Conservation (phyloP, 2,888 invertebrate genomes). For the Cheilosia urbana region DNA sequence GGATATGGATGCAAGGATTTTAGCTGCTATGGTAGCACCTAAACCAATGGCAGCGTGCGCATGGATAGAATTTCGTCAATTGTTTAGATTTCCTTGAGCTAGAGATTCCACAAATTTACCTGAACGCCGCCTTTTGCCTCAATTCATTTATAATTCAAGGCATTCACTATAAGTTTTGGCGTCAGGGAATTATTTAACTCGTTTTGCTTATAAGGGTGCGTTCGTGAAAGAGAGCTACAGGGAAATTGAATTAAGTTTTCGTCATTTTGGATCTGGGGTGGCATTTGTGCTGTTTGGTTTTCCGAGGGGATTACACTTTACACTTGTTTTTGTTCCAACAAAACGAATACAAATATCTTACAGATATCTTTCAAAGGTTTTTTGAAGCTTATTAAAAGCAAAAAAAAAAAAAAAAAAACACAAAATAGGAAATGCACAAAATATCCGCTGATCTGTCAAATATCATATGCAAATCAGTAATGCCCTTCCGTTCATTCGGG, state of each 20-base stretch:
- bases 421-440: too few relatives aligned
- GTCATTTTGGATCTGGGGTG: slow-evolving; percentile 37
- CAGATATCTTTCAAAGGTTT: too few relatives aligned
- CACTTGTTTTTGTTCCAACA: too few relatives aligned
- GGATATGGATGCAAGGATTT: slow-evolving; percentile 23
- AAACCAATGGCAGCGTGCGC: slow-evolving; percentile 1
- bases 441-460: too few relatives aligned
- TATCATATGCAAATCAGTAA: too few relatives aligned
- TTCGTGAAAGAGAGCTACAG: slow-evolving; percentile 1
- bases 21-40: too few relatives aligned
- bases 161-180: slow-evolving; percentile 58
- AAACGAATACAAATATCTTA: too few relatives aligned
- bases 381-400: too few relatives aligned
- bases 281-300: slow-evolving; percentile 35
- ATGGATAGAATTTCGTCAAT: not conserved
- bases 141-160: slow-evolving; percentile 64
- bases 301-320: slow-evolving; percentile 33
- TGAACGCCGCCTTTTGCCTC: slow-evolving; percentile 18
- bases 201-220: not conserved
- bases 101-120: slow-evolving; percentile 9
- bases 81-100: slow-evolving; percentile 28
- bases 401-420: too few relatives aligned
- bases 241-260: slow-evolving; percentile 63
- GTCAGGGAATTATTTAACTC: slow-evolving; percentile 43
- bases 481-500: too few relatives aligned